Percentiles rank a stretch among this genome's conserved stretches.
phyloP scores from a whole-genome alignment of 2,888 invertebrate species.

The Drosophila buzzatii region DNA sequence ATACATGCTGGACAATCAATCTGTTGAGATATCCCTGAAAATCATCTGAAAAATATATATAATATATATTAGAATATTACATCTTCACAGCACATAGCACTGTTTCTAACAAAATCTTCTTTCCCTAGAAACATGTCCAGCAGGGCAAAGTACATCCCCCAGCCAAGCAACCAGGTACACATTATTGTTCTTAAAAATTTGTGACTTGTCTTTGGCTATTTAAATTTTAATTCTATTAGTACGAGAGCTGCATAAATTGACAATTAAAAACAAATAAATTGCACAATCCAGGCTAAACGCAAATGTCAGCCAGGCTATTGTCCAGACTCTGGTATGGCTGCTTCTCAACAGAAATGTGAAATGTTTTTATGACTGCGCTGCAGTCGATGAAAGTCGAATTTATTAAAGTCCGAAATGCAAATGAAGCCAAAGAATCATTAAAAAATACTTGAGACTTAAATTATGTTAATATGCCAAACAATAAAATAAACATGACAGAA shows the following conservation, averaged over 20 bases:
- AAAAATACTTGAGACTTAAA: constrained; percentile 14
- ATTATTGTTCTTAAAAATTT: not conserved
- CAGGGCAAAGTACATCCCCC: not conserved
- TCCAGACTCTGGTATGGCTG: constrained; percentile 27
- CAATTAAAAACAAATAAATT: constrained; percentile 33
- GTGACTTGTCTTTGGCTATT: not conserved
- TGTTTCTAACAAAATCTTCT: not conserved
- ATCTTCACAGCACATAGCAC: not conserved
- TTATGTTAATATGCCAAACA: constrained; percentile 6
- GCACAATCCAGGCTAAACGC: constrained; percentile 1
- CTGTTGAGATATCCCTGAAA: no score
- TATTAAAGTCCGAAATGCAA: constrained; percentile 24
- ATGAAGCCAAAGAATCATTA: constrained; percentile 6
- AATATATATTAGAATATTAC: not conserved
- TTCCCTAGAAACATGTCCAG: not conserved
- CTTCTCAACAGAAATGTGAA: constrained; percentile 13
- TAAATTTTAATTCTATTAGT: not conserved
- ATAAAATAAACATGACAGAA: not conserved
- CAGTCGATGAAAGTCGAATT: constrained; percentile 18
- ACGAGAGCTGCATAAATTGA: constrained; percentile 10
- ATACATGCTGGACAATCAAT: not conserved
- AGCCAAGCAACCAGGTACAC: not conserved
- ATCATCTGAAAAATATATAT: not conserved
- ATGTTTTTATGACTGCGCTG: constrained; percentile 6
- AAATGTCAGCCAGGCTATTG: constrained; percentile 62